A percentile compares a stretch with the other conserved stretches of the same genome.
Conservation (phyloP, 2,113 vertebrate genomes). For the Psettodes erumei region DNA sequence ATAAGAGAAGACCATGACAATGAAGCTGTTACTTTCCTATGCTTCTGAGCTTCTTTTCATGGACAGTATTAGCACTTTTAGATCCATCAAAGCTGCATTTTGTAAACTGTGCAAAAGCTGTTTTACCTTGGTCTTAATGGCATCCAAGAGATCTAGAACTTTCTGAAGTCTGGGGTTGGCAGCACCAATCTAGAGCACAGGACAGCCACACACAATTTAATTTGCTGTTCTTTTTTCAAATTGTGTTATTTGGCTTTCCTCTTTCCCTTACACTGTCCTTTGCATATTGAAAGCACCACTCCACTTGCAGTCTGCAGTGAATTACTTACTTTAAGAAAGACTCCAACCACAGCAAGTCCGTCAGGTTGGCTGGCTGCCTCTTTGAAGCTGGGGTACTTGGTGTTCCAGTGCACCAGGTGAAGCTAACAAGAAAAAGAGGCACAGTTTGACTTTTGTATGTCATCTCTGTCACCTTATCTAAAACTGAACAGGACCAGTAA, state of each 20-base stretch:
- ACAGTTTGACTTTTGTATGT: neutral
- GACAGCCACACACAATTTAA: neutral
- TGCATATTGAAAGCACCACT: neutral
- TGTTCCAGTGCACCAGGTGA: conserved; percentile 98
- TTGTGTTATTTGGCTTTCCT: neutral
- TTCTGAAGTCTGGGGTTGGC: conserved; percentile 88
- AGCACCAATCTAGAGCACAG: conserved; percentile 84
- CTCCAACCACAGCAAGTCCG: conserved; percentile 92
- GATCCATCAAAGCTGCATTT: neutral
- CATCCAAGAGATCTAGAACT: conserved; percentile 85
- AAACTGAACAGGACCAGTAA: neutral
- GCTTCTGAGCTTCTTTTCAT: neutral
- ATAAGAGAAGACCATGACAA: neutral
- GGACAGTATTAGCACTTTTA: neutral
- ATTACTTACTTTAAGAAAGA: conserved; percentile 90
- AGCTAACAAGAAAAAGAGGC: conserved; percentile 80
- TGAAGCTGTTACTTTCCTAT: neutral
- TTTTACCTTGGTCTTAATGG: conserved; percentile 90
- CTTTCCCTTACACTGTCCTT: neutral
- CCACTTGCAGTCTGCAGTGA: neutral
- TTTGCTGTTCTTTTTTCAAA: conserved; percentile 1
- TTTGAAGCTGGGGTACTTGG: conserved; percentile 88
- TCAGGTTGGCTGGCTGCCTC: conserved; percentile 91
- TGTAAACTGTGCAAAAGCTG: neutral
- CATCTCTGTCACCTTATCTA: neutral